These are phyloP conservation scores for Mastigias papua DNA, from an alignment of 30 jellyfish, hydroid and myxozoan genomes.

Conservation along the genomic window DNA sequence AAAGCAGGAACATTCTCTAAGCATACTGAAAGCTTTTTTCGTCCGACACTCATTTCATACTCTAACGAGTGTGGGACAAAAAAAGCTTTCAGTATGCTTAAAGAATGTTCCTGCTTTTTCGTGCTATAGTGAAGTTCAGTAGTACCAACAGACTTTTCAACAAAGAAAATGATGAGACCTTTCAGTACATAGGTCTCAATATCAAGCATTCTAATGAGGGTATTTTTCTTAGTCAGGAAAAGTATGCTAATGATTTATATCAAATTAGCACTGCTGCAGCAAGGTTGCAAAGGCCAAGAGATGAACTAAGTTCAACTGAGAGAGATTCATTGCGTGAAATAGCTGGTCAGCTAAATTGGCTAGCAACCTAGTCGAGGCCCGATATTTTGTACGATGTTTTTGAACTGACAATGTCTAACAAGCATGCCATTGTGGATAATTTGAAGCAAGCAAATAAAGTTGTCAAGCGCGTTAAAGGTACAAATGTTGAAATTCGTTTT, in stretches of 20 bases:
- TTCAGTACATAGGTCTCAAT: slow-evolving; percentile 21
- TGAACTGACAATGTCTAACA: not conserved
- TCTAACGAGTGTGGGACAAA: too few species aligned
- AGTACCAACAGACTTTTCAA: too few species aligned
- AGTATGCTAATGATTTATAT: not conserved
- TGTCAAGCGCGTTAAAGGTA: slow-evolving; percentile 20
- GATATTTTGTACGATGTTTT: slow-evolving; percentile 17
- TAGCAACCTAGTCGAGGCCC: slow-evolving; percentile 36
- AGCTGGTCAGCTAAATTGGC: slow-evolving; percentile 41
- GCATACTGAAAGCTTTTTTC: too few species aligned
- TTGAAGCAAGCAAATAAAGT: slow-evolving; percentile 16
- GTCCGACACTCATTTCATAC: too few species aligned
- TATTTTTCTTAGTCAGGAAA: too few species aligned
- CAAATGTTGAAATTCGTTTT: slow-evolving; percentile 8
- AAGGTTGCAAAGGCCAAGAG: slow-evolving; percentile 8
- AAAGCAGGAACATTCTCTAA: too few species aligned
- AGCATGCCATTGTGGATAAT: slow-evolving; percentile 3
- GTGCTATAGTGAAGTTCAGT: too few species aligned
- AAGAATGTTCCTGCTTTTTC: too few species aligned
- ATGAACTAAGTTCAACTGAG: slow-evolving; percentile 15
- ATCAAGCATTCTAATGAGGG: not conserved
- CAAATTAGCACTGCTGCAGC: not conserved
- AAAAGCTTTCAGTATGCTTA: too few species aligned
- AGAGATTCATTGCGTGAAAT: not conserved
- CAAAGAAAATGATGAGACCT: slow-evolving; percentile 1